Percentiles rank a stretch among this genome's conserved stretches.
These are phyloP conservation scores for Diadophis punctatus DNA, from an alignment of 2,113 vertebrate genomes.

Conservation along the genomic window DNA sequence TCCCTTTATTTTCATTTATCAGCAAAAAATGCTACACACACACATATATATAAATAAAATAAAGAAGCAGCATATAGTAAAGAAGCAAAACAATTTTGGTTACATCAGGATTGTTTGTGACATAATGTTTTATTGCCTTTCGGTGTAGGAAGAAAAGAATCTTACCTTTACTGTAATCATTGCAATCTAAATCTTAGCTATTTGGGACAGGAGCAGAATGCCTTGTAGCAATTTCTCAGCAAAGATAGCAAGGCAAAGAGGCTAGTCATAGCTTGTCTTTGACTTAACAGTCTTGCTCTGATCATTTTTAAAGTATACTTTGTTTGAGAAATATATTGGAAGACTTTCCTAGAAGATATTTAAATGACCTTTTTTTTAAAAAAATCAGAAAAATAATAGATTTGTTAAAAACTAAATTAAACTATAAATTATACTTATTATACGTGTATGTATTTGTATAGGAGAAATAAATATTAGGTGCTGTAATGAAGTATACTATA, in stretches of 20 bases:
- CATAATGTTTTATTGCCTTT: not conserved
- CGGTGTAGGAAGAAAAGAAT: not conserved
- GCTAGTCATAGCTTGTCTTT: not conserved
- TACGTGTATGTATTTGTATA: not conserved
- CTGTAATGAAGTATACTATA: not conserved
- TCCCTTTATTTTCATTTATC: no score
- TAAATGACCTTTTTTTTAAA: not conserved
- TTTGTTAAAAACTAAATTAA: not conserved
- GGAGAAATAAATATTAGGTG: not conserved
- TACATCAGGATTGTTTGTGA: not conserved
- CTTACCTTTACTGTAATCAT: not conserved
- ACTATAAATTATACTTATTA: not conserved
- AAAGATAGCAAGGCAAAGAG: not conserved
- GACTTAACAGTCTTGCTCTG: not conserved
- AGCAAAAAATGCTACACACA: no score
- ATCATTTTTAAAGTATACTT: not conserved
- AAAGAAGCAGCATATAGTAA: not conserved
- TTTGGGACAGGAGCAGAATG: not conserved
- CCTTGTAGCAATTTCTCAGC: not conserved
- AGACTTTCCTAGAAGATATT: not conserved
- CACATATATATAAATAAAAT: not conserved
- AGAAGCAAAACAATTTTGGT: fast-evolving
- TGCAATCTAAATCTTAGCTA: not conserved
- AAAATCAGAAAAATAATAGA: not conserved
- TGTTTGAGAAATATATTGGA: not conserved